Conservation (phyloP, 1,140 invertebrate species). For the Bombus difficillimus region DNA sequence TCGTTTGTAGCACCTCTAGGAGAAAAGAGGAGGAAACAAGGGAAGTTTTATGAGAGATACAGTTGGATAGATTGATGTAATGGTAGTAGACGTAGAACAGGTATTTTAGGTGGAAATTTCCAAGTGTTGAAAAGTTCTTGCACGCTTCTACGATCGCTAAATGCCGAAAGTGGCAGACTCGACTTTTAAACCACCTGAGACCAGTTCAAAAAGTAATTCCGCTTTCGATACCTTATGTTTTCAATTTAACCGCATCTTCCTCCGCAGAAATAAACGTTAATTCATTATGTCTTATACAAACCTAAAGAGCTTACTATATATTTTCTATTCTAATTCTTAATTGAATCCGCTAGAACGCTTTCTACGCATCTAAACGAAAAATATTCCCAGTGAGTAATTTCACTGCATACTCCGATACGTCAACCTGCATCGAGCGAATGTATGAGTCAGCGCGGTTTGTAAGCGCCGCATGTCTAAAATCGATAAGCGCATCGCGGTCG, state of each 20-base stretch:
- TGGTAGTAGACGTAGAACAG: not conserved
- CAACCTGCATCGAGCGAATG: not conserved
- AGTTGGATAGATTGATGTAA: not conserved
- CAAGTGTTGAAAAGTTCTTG: not conserved
- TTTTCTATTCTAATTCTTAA: no score
- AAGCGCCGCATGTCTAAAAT: not conserved
- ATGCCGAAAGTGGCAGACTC: no score
- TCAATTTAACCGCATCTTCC: no score
- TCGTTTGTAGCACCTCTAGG: no score
- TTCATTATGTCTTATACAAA: no score
- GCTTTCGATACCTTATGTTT: not conserved
- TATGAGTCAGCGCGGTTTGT: not conserved
- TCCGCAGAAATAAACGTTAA: no score
- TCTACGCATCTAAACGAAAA: not conserved
- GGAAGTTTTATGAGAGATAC: not conserved
- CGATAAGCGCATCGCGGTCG: not conserved
- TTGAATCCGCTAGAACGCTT: no score
- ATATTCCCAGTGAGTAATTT: not conserved
- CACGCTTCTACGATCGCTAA: not conserved
- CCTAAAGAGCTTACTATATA: no score
- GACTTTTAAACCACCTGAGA: slow-evolving; percentile 15
- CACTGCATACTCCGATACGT: not conserved
- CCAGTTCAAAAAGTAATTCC: not conserved
- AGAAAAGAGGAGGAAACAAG: not conserved
- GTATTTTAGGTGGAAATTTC: not conserved